A percentile compares a stretch with the other conserved stretches of the same genome.
These are phyloP conservation scores for Bradynema listronoti DNA, from an alignment of 1,140 invertebrate genomes.

Conservation along the genomic window DNA sequence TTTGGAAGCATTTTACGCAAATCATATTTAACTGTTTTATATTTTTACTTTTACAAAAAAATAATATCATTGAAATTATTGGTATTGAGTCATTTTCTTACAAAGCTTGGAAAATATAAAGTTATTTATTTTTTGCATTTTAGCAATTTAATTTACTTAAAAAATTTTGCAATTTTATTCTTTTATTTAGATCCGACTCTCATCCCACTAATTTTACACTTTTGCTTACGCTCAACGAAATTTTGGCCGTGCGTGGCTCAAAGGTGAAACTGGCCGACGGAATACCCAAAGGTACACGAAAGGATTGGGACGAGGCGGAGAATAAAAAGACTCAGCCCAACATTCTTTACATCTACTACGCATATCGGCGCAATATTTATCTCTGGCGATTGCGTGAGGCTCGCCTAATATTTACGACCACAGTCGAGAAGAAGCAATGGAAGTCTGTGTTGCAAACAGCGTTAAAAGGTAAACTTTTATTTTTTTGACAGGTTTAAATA, in stretches of 20 bases:
- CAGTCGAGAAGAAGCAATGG: slow-evolving; percentile 41
- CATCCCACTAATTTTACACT: not conserved
- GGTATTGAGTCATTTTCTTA: not conserved
- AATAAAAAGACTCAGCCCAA: slow-evolving; percentile 16
- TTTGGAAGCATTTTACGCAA: not conserved
- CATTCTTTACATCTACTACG: slow-evolving; percentile 39
- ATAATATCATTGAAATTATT: not conserved
- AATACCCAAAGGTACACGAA: not conserved
- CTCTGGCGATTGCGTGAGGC: slow-evolving; percentile 41
- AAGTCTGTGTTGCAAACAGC: slow-evolving; percentile 25
- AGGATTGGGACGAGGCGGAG: not conserved
- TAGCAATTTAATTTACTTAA: not conserved
- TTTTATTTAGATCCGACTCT: not conserved
- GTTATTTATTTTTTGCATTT: not conserved
- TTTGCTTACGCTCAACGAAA: slow-evolving; percentile 11
- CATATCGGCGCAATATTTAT: slow-evolving; percentile 33
- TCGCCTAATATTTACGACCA: slow-evolving; percentile 33
- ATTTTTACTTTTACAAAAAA: not conserved
- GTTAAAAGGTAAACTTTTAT: slow-evolving; percentile 20
- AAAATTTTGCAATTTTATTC: not conserved
- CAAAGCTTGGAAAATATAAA: not conserved
- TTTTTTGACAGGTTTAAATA: slow-evolving; percentile 8
- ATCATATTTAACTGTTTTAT: not conserved
- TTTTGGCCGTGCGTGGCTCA: slow-evolving; percentile 3
- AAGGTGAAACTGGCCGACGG: slow-evolving; percentile 10